Percentiles rank a stretch among this genome's conserved stretches.
Evolutionary conservation across 2,113 vertebrate species (phyloP).

Genomic region (Alligator mississippiensis): DNA sequence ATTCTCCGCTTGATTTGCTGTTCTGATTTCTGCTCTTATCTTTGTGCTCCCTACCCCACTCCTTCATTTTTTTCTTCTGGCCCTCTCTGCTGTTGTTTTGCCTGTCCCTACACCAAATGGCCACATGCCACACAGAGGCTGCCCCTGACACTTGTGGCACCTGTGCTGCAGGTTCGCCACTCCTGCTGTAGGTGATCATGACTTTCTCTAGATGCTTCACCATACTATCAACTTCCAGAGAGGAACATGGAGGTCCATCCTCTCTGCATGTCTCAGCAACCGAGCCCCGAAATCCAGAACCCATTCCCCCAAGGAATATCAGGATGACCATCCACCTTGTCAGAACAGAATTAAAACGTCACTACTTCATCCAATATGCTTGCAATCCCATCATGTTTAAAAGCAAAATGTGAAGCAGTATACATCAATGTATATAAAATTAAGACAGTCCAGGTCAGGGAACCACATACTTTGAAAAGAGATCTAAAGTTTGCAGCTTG

Average conservation of each 20-base stretch:
- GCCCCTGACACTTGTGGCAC: too few species aligned
- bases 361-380: not conserved
- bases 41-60: too few species aligned
- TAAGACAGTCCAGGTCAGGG: not conserved
- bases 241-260: not conserved
- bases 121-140: too few species aligned
- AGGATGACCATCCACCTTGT: not conserved
- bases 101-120: too few species aligned
- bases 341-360: not conserved
- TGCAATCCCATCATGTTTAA: not conserved
- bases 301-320: accelerated
- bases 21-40: too few species aligned
- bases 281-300: not conserved
- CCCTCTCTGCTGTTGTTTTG: too few species aligned
- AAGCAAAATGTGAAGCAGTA: not conserved
- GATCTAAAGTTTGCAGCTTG: not conserved
- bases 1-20: too few species aligned
- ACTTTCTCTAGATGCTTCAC: not conserved
- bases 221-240: not conserved
- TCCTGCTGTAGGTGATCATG: not conserved
- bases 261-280: not conserved
- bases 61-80: too few species aligned
- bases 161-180: not conserved
- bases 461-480: not conserved
- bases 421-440: not conserved